Evolutionary conservation across 1,140 invertebrate genomes (phyloP).

Genomic region (Drosophila willistoni): DNA sequence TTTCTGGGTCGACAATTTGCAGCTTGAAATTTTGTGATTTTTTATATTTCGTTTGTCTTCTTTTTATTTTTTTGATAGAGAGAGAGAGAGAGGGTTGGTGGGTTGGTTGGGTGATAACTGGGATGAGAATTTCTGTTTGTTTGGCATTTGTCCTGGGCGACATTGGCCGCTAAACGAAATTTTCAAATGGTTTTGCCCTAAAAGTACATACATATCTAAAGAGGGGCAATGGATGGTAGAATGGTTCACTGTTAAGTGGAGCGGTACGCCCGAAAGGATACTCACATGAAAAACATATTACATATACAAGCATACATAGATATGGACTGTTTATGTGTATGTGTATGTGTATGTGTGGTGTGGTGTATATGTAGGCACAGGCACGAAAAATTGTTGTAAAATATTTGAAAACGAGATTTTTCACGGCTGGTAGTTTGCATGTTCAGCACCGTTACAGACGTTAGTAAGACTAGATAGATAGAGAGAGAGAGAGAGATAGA

Average conservation of each 20-base stretch:
- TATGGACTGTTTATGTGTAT: neutral
- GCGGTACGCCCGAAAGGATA: conserved; percentile 48
- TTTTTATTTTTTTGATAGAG: conserved; percentile 38
- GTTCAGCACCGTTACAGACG: conserved; percentile 71
- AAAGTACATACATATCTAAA: conserved; percentile 6
- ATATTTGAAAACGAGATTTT: conserved; percentile 81
- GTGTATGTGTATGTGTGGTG: neutral
- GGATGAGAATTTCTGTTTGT: too few relatives aligned
- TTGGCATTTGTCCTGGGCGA: conserved; percentile 9
- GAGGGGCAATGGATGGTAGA: conserved; percentile 6
- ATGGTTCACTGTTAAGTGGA: conserved; percentile 57
- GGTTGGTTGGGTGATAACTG: neutral
- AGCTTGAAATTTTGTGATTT: conserved; percentile 19
- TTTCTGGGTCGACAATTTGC: neutral
- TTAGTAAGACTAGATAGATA: neutral
- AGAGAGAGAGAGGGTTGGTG: neutral
- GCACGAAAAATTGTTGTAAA: conserved; percentile 74
- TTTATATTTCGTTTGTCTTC: conserved; percentile 28
- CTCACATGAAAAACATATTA: conserved; percentile 16
- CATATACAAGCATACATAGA: conserved; percentile 11
- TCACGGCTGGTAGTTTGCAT: conserved; percentile 80
- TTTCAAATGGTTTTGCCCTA: conserved; percentile 63
- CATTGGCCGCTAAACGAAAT: conserved; percentile 54
- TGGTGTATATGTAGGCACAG: neutral
- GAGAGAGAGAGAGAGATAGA: too few relatives aligned